Evolutionary conservation across 2,113 vertebrate genomes (phyloP).

Genomic region (Zapornia atra): DNA sequence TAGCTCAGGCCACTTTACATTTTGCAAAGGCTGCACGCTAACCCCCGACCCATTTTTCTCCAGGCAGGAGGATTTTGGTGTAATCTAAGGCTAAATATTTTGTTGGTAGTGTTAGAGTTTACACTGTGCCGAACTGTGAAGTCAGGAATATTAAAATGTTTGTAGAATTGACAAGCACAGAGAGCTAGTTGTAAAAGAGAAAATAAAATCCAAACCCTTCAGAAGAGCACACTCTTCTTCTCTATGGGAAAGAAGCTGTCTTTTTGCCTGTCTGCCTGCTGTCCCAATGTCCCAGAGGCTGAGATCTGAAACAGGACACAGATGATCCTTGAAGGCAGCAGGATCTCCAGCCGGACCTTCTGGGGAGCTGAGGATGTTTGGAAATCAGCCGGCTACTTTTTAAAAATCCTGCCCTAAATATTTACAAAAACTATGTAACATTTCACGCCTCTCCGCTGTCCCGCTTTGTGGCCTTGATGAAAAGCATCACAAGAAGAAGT

Average conservation of each 20-base stretch:
- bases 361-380: background rate
- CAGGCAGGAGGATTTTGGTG: background rate
- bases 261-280: background rate
- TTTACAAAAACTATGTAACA: slow-evolving; percentile 28
- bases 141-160: slow-evolving; percentile 28
- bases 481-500: slow-evolving; percentile 35
- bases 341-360: background rate
- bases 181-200: background rate
- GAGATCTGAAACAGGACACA: background rate
- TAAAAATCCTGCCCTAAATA: slow-evolving; percentile 51
- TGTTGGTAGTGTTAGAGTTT: background rate
- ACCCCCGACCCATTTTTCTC: background rate
- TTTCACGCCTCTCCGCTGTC: slow-evolving; percentile 19
- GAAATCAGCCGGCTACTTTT: slow-evolving; percentile 9
- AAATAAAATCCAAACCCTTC: background rate
- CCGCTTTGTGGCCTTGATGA: slow-evolving; percentile 36
- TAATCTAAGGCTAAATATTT: background rate
- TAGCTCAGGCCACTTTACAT: background rate
- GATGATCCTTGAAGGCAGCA: background rate
- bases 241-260: background rate
- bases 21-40: background rate
- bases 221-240: background rate
- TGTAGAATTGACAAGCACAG: background rate
- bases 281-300: rapidly evolving
- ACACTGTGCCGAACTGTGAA: background rate